A percentile compares a stretch with the other conserved stretches of the same genome.
phyloP scores from a whole-genome alignment of 2,113 vertebrate species.

The Uria lomvia region DNA sequence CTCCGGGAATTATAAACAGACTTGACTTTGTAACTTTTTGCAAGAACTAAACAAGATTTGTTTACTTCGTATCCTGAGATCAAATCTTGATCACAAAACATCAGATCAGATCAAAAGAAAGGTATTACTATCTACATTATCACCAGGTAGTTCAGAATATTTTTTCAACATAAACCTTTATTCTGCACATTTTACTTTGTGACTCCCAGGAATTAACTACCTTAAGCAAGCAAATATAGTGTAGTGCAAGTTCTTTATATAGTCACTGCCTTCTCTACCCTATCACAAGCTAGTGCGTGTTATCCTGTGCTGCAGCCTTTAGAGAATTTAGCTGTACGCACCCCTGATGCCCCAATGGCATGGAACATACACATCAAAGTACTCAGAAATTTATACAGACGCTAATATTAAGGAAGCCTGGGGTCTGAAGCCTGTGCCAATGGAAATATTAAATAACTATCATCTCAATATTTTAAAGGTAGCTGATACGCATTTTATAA shows the following conservation, averaged over 20 bases:
- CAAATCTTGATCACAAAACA: background rate
- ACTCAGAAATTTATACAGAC: background rate
- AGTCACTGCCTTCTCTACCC: background rate
- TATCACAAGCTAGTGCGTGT: background rate
- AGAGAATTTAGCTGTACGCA: background rate
- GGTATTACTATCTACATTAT: background rate
- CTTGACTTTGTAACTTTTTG: background rate
- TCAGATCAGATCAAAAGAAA: background rate
- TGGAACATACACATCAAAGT: background rate
- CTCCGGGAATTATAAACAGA: background rate
- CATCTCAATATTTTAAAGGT: background rate
- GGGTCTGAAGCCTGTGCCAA: background rate
- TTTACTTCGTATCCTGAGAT: conserved; percentile 9
- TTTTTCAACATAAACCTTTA: background rate
- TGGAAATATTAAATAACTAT: background rate
- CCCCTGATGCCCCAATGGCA: background rate
- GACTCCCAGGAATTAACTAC: background rate
- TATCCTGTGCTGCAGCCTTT: background rate
- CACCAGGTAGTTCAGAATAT: background rate
- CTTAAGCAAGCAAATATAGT: background rate
- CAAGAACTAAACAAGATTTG: background rate
- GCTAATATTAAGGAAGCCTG: background rate
- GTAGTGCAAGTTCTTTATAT: background rate
- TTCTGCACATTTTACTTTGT: background rate
- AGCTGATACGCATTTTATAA: background rate